Conservation (phyloP, 2,888 invertebrate genomes). For the Bibio marci region DNA sequence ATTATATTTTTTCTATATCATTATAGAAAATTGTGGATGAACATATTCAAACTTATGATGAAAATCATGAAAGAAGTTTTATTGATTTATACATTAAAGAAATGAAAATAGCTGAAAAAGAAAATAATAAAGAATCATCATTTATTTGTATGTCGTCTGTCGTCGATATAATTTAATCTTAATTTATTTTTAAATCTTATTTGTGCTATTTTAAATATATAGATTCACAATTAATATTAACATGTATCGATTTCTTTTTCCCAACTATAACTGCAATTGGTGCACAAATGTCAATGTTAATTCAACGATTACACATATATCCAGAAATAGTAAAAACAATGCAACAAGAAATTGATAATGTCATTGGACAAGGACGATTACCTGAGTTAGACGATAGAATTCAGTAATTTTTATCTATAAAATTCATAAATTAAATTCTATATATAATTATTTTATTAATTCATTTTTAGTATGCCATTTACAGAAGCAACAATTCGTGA, state of each 20-base stretch:
- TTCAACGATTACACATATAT: slow-evolving; percentile 36
- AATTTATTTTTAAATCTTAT: slow-evolving; percentile 30
- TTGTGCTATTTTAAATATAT: no score
- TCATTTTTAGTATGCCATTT: slow-evolving; percentile 34
- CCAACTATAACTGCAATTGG: slow-evolving; percentile 39
- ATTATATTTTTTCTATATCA: no score
- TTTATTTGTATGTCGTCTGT: slow-evolving; percentile 12
- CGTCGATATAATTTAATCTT: no score
- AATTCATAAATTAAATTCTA: no score
- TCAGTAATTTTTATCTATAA: slow-evolving; percentile 20
- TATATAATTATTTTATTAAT: no score
- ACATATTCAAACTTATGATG: slow-evolving; percentile 27
- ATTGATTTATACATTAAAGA: slow-evolving; percentile 41
- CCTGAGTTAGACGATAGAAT: slow-evolving; percentile 42
- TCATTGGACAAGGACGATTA: slow-evolving; percentile 39
- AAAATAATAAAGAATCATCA: slow-evolving; percentile 23
- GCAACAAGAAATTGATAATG: slow-evolving; percentile 42
- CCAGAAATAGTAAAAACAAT: slow-evolving; percentile 38
- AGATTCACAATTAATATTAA: slow-evolving; percentile 40
- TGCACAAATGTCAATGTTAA: slow-evolving; percentile 30
- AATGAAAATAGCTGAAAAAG: slow-evolving; percentile 32
- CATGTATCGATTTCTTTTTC: slow-evolving; percentile 42
- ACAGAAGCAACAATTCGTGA: slow-evolving; percentile 46
- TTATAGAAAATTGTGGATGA: slow-evolving; percentile 36
- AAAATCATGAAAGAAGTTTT: slow-evolving; percentile 37